Percentiles rank a stretch among this genome's conserved stretches.
Conservation (phyloP, 2,113 vertebrate species). For the Actenoides lindsayi region DNA sequence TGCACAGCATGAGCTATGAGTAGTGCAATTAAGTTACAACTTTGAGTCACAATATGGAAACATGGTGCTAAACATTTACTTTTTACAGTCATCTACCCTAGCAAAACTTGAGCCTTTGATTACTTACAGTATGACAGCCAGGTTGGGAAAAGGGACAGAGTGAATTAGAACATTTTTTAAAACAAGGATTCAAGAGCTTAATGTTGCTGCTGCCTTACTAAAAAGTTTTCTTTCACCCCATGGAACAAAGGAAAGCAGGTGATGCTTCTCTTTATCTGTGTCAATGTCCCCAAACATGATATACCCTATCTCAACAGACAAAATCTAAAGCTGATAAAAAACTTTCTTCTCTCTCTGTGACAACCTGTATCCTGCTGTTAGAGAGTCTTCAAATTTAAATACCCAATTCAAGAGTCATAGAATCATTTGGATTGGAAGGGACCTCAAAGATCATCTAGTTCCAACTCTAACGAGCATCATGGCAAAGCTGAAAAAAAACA, state of each 20-base stretch:
- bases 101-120: neutral
- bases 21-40: neutral
- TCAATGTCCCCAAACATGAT: neutral
- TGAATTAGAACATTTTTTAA: neutral
- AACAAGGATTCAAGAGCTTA: neutral
- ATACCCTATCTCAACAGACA: neutral
- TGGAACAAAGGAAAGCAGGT: neutral
- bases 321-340: neutral
- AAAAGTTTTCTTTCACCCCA: neutral
- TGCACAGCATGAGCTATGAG: neutral
- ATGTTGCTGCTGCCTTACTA: neutral
- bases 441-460: no score
- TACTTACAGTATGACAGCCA: neutral
- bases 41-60: neutral
- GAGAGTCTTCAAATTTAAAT: neutral
- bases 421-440: no score
- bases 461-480: neutral
- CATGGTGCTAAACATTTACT: neutral
- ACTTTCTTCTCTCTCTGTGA: neutral
- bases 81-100: neutral
- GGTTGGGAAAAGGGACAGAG: neutral
- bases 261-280: neutral
- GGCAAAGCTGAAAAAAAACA: neutral
- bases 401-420: neutral
- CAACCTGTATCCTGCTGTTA: neutral